Evolutionary conservation across 2,888 invertebrate species (phyloP).

Genomic region (Xanthorhoe designata): DNA sequence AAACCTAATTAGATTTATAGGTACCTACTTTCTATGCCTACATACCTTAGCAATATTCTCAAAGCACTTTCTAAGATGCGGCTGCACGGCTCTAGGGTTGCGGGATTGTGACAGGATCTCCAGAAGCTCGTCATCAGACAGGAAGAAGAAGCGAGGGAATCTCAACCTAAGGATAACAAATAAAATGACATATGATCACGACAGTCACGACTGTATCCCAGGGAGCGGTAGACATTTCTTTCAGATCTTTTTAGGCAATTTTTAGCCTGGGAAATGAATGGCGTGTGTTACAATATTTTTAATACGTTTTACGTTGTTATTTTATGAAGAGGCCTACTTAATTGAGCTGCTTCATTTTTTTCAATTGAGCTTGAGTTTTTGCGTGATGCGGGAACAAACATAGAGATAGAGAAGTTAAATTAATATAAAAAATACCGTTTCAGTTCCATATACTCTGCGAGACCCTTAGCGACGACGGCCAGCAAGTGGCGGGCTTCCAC

Average conservation of each 20-base stretch:
- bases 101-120: slow-evolving; percentile 93
- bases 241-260: too few relatives aligned
- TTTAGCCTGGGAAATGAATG: too few relatives aligned
- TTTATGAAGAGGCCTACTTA: too few relatives aligned
- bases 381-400: too few relatives aligned
- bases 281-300: too few relatives aligned
- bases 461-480: slow-evolving; percentile 90
- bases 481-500: slow-evolving; percentile 89
- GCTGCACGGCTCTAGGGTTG: slow-evolving; percentile 91
- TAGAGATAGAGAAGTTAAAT: neutral
- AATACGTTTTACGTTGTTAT: too few relatives aligned
- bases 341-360: too few relatives aligned
- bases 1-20: too few relatives aligned
- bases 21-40: too few relatives aligned
- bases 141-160: slow-evolving; percentile 92
- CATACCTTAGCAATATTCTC: slow-evolving; percentile 89
- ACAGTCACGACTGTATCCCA: too few relatives aligned
- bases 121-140: slow-evolving; percentile 93
- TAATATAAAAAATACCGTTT: slow-evolving; percentile 76
- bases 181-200: neutral
- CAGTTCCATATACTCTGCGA: slow-evolving; percentile 91
- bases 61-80: slow-evolving; percentile 93
- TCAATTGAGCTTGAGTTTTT: too few relatives aligned
- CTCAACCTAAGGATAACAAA: slow-evolving; percentile 60
- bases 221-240: too few relatives aligned